Conservation (phyloP, 2,797 vertebrate species). For the Micropoecilia bifurca region DNA sequence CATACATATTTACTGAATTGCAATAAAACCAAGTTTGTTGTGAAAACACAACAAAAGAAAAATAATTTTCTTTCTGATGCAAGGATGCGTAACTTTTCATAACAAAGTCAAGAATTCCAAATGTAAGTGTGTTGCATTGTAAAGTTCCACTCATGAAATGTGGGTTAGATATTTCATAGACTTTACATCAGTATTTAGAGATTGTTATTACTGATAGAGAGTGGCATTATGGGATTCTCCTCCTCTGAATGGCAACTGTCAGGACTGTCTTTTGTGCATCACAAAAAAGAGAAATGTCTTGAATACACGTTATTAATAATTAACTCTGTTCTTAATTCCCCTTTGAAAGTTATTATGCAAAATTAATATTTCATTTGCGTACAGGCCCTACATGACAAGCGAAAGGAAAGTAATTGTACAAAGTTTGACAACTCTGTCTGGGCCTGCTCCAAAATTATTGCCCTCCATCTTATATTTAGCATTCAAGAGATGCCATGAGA, state of each 20-base stretch:
- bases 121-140: neutral
- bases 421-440: slow-evolving; percentile 83
- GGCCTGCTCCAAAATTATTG: slow-evolving; percentile 77
- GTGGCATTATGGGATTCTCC: slow-evolving; percentile 65
- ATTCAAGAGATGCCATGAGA: slow-evolving; percentile 72
- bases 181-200: slow-evolving; percentile 66
- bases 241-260: slow-evolving; percentile 79
- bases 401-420: slow-evolving; percentile 82
- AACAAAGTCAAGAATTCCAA: slow-evolving; percentile 4
- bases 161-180: slow-evolving; percentile 72
- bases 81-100: slow-evolving; percentile 10
- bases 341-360: slow-evolving; percentile 86
- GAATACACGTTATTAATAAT: slow-evolving; percentile 88
- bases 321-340: slow-evolving; percentile 85
- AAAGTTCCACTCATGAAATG: slow-evolving; percentile 59
- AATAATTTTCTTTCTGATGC: neutral
- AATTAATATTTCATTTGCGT: slow-evolving; percentile 86
- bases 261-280: slow-evolving; percentile 71
- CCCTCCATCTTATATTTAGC: slow-evolving; percentile 80
- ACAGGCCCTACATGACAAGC: slow-evolving; percentile 86
- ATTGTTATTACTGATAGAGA: slow-evolving; percentile 54
- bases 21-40: neutral
- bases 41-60: neutral
- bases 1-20: neutral
- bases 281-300: slow-evolving; percentile 80